Percentiles rank a stretch among this genome's conserved stretches.
These are phyloP conservation scores for Melieria omissa DNA, from an alignment of 2,888 invertebrate species.

Conservation along the genomic window DNA sequence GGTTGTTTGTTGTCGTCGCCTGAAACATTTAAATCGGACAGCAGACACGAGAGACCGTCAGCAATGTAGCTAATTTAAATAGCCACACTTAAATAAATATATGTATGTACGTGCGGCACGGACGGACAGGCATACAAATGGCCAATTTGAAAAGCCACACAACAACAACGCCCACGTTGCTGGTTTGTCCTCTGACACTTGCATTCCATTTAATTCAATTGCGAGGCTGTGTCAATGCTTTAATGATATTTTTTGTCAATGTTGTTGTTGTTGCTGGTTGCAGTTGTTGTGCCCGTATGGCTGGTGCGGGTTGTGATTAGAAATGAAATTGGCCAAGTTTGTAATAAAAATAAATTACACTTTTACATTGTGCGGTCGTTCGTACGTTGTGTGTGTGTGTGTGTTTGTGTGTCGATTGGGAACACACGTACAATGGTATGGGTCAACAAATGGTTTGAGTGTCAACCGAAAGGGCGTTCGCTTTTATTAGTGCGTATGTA, in stretches of 20 bases:
- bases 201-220: slow-evolving; percentile 55
- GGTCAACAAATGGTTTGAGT: no score
- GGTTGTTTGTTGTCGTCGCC: no score
- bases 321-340: slow-evolving; percentile 51
- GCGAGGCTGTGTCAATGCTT: slow-evolving; percentile 50
- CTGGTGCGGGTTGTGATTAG: slow-evolving; percentile 42
- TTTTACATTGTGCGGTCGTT: slow-evolving; percentile 36
- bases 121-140: background rate
- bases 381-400: slow-evolving; percentile 9
- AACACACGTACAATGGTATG: no score
- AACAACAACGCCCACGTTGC: slow-evolving; percentile 21
- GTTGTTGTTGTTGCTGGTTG: slow-evolving; percentile 6
- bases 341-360: slow-evolving; percentile 52
- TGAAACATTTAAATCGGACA: no score
- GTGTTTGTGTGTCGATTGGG: slow-evolving; percentile 20
- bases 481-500: background rate
- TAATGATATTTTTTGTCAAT: slow-evolving; percentile 42
- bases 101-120: background rate
- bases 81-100: slow-evolving; percentile 13
- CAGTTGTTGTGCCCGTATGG: slow-evolving; percentile 19
- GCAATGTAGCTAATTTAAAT: slow-evolving; percentile 27
- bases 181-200: slow-evolving; percentile 40
- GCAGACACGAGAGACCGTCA: background rate
- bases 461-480: no score
- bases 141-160: slow-evolving; percentile 22